Base-by-base conservation (phyloP, 30 jellyfish, hydroid and myxozoan species). In the Aurelia coerulea region DNA sequence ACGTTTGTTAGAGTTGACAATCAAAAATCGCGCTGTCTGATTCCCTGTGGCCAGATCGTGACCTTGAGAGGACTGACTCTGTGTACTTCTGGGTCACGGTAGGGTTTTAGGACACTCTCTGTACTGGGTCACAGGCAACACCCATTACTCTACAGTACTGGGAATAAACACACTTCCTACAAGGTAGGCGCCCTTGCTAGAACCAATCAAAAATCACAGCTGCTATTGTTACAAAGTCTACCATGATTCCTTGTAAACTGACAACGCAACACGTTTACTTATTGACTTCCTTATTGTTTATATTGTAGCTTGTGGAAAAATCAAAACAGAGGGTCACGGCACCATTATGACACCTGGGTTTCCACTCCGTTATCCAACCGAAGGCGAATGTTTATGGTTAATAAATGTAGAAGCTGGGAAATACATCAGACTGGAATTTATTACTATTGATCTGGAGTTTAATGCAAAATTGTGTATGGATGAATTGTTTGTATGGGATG, bases 291-390 rank as follows among this genome's bases (percentile, higher is more conserved):
- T 46, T 15, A 46, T 46, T 46, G 46, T 4, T 68, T 73, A 41
- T 37, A 12, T 80, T 68, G 15, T 39, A 89, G 99, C 87, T 5
- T 89, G 99, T 66, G 91, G 96, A 42, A 89, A 89, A 1, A 59
- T 62, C 10, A 77, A 52, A 50, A 53, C 70, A 3, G 76, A 87
- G 3, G 13, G 37, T 29, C 80, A 69, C 62, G 97, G 96, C 1
- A 67, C 73, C 32, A 80, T 95, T 65, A 60, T 87, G 76, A 75
- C 97, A 33, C 99, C 99, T 10, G 97, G 99, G 23, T 95, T 65
- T 74, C 99, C 99, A 8, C 88, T 85, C 29, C 92, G 82, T 18
- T 95, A 90, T 76, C 99, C 99, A 51, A 64, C 81, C 42, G 92
- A 90, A 68, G 86, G 89, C 39, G 82, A 70, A 50, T 95, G 99